Conservation (phyloP, 2,113 vertebrate species). For the Anguilla japonica region DNA sequence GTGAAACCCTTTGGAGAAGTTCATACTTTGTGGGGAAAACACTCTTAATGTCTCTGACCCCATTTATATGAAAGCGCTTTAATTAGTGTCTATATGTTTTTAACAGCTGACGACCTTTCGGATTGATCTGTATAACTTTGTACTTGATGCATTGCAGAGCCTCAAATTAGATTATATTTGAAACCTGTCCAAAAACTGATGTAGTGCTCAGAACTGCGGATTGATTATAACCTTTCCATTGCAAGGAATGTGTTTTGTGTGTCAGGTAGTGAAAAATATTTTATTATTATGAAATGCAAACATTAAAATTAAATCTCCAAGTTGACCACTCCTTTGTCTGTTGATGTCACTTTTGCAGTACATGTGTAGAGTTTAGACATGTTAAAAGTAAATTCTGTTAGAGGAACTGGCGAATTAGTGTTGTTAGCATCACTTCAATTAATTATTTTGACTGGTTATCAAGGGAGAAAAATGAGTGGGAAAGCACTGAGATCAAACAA, state of each 20-base stretch:
- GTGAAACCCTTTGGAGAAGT: constrained; percentile 70
- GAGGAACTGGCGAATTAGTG: neutral
- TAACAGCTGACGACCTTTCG: constrained; percentile 80
- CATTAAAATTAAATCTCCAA: neutral
- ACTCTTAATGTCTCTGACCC: constrained; percentile 91
- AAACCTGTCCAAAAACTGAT: constrained; percentile 49
- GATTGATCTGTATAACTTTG: constrained; percentile 79
- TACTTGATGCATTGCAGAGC: constrained; percentile 86
- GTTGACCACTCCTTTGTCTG: neutral
- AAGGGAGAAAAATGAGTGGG: neutral
- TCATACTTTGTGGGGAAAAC: constrained; percentile 78
- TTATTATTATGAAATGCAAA: neutral
- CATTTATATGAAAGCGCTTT: constrained; percentile 83
- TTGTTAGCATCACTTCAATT: neutral
- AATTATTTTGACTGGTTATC: constrained; percentile 1
- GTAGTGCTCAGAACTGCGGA: neutral
- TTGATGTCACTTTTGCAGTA: neutral
- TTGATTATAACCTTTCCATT: constrained; percentile 21
- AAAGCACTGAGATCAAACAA: constrained; percentile 15
- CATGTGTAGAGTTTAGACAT: neutral
- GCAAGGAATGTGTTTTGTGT: constrained; percentile 3
- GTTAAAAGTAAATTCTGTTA: neutral
- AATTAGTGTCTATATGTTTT: constrained; percentile 86
- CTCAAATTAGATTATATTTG: constrained; percentile 61
- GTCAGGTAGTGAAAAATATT: neutral